Evolutionary conservation across 2,888 invertebrate genomes (phyloP).

Genomic region (Chesias legatella): DNA sequence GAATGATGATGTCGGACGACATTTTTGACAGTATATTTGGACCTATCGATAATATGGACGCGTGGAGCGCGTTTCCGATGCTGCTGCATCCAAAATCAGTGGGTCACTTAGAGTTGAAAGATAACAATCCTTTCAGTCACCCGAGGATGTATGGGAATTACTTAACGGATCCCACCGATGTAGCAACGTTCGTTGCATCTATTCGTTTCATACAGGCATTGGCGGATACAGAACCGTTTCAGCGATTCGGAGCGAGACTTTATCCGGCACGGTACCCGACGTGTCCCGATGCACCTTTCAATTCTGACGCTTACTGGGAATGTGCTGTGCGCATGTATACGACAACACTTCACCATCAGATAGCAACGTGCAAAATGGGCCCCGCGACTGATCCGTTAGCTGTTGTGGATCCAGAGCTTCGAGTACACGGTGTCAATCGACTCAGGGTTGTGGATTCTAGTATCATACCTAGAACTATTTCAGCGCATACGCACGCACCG

Average conservation of each 20-base stretch:
- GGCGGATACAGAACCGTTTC: slow-evolving; percentile 72
- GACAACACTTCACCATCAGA: slow-evolving; percentile 83
- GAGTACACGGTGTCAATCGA: slow-evolving; percentile 69
- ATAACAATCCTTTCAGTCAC: slow-evolving; percentile 82
- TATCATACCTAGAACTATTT: slow-evolving; percentile 75
- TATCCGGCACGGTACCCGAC: slow-evolving; percentile 80
- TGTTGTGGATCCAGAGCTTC: slow-evolving; percentile 82
- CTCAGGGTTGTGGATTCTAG: slow-evolving; percentile 78
- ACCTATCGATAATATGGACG: slow-evolving; percentile 57
- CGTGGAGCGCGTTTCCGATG: slow-evolving; percentile 82
- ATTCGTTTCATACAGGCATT: slow-evolving; percentile 75
- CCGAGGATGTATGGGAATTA: slow-evolving; percentile 86
- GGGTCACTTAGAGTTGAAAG: slow-evolving; percentile 83
- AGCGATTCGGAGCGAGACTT: slow-evolving; percentile 72
- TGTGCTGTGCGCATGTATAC: slow-evolving; percentile 82
- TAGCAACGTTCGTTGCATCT: slow-evolving; percentile 81
- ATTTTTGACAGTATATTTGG: slow-evolving; percentile 67
- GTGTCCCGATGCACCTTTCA: slow-evolving; percentile 74
- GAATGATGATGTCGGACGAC: slow-evolving; percentile 69
- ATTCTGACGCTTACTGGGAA: slow-evolving; percentile 82
- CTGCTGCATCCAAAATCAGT: slow-evolving; percentile 84
- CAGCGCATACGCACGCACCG: slow-evolving; percentile 78
- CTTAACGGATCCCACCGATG: slow-evolving; percentile 81
- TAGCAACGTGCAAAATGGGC: slow-evolving; percentile 85
- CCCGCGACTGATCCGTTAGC: slow-evolving; percentile 78